Conservation (phyloP, 2,113 vertebrate species). For the Glaucomys volans region DNA sequence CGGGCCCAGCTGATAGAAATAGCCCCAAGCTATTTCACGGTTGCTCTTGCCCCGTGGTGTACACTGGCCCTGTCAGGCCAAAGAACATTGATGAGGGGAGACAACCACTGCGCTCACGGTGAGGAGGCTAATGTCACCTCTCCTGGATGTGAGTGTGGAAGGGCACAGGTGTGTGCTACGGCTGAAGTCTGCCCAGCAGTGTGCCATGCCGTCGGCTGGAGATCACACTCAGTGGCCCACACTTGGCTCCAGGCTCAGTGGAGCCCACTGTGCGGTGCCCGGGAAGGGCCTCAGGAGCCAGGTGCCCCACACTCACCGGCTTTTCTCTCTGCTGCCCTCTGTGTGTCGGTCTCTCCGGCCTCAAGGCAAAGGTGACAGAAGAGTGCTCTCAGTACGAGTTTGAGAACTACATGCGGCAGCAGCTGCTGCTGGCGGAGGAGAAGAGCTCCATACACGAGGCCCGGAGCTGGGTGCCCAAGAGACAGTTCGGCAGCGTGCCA, state of each 20-base stretch:
- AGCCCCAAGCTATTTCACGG: neutral
- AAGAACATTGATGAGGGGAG: neutral
- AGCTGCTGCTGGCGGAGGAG: constrained; percentile 97
- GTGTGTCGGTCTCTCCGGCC: neutral
- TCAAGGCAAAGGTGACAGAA: constrained; percentile 94
- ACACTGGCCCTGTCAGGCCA: neutral
- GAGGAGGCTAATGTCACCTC: neutral
- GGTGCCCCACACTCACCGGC: no score
- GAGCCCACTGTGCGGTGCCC: fast-evolving
- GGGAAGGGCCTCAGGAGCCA: neutral
- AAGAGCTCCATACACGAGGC: constrained; percentile 97
- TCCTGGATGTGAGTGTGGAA: neutral
- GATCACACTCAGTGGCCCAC: neutral
- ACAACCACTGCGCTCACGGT: neutral
- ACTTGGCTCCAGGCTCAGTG: fast-evolving
- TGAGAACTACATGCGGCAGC: constrained; percentile 99
- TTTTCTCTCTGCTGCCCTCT: neutral
- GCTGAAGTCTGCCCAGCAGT: neutral
- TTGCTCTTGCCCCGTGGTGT: neutral
- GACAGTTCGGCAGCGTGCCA: constrained; percentile 95
- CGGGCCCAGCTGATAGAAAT: fast-evolving
- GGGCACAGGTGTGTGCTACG: neutral
- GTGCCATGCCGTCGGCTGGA: neutral
- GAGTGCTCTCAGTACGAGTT: constrained; percentile 99
- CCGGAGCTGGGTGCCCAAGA: constrained; percentile 95